Evolutionary conservation across 2,888 invertebrate genomes (phyloP).

Genomic region (Cephus sareptanus): DNA sequence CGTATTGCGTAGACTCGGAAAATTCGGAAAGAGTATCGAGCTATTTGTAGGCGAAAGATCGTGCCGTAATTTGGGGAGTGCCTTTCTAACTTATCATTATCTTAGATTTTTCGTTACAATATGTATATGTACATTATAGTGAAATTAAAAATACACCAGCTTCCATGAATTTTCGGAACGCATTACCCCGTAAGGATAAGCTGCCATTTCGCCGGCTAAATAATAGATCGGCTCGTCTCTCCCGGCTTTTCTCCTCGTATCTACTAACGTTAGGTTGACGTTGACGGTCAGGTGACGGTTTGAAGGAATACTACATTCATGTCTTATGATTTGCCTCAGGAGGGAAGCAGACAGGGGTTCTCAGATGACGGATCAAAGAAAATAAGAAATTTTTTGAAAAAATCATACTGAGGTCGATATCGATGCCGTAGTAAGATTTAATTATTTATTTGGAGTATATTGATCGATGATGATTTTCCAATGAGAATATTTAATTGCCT

Average conservation of each 20-base stretch:
- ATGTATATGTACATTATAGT: too few species aligned
- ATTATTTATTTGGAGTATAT: not conserved
- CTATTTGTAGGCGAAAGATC: too few species aligned
- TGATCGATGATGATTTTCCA: not conserved
- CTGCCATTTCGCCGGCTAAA: slow-evolving; percentile 32
- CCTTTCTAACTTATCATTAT: too few species aligned
- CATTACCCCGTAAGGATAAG: slow-evolving; percentile 23
- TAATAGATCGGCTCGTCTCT: slow-evolving; percentile 20
- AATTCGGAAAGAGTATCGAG: too few species aligned
- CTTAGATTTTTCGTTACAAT: too few species aligned
- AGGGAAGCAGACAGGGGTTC: not conserved
- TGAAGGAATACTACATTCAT: not conserved
- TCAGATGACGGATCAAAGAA: not conserved
- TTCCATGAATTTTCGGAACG: slow-evolving; percentile 31
- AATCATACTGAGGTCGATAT: not conserved
- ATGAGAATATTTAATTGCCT: not conserved
- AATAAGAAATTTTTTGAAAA: not conserved
- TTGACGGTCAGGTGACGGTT: slow-evolving; percentile 9
- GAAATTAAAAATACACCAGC: slow-evolving; percentile 32
- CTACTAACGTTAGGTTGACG: slow-evolving; percentile 4
- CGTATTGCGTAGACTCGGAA: too few species aligned
- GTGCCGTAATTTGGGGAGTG: too few species aligned
- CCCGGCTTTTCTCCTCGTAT: not conserved
- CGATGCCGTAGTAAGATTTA: not conserved
- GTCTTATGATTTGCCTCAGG: slow-evolving; percentile 1